Evolutionary conservation across 2,113 vertebrate genomes (phyloP).

Genomic region (Azemiops feae): DNA sequence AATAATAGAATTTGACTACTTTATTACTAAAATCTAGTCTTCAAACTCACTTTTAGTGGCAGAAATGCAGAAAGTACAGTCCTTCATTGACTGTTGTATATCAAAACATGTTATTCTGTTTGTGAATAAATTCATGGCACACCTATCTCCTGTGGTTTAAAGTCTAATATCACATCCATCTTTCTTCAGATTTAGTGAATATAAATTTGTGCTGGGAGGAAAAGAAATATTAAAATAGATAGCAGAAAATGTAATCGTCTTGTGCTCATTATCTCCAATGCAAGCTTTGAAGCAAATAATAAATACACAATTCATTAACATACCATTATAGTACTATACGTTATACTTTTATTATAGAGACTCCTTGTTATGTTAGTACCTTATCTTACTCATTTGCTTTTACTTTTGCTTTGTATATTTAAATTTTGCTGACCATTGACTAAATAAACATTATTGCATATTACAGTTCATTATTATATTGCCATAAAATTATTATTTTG

Average conservation of each 20-base stretch:
- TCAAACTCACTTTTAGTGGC: background rate
- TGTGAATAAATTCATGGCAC: background rate
- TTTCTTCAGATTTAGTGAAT: background rate
- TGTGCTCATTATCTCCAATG: background rate
- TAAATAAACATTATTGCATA: background rate
- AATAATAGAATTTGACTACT: background rate
- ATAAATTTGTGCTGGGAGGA: background rate
- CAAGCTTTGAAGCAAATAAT: background rate
- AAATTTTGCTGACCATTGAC: background rate
- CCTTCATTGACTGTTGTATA: too few relatives aligned
- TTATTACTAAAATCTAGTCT: background rate
- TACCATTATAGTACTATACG: background rate
- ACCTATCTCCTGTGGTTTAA: background rate
- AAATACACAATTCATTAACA: background rate
- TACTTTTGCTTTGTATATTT: background rate
- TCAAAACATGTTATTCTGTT: background rate
- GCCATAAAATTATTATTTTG: background rate
- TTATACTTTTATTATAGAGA: background rate
- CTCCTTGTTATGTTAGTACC: background rate
- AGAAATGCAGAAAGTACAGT: background rate
- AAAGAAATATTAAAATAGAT: background rate
- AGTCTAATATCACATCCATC: background rate
- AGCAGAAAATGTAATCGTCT: background rate
- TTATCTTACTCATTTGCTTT: background rate
- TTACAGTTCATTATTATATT: background rate